A percentile compares a stretch with the other conserved stretches of the same genome.
phyloP scores from a whole-genome alignment of 2,888 invertebrate genomes.

The Nemotelus nigrinus region DNA sequence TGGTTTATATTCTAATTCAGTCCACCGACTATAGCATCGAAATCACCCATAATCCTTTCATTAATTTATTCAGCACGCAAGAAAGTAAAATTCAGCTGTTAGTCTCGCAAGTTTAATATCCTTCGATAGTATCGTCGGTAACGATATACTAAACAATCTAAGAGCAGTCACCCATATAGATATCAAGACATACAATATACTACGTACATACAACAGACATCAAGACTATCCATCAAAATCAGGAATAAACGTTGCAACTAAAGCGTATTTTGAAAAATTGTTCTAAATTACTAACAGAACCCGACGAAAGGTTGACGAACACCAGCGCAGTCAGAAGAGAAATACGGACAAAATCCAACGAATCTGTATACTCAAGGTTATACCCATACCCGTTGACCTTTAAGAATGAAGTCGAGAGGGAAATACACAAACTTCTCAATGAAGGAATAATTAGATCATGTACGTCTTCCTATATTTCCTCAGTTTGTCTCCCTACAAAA shows the following conservation, averaged over 20 bases:
- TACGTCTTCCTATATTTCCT: too few relatives aligned
- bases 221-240: neutral
- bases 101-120: slow-evolving; percentile 40
- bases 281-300: neutral
- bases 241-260: neutral
- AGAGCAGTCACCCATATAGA: slow-evolving; percentile 35
- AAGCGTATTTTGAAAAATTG: neutral
- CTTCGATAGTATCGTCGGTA: slow-evolving; percentile 46
- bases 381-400: neutral
- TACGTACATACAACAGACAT: slow-evolving; percentile 30
- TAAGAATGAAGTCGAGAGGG: neutral
- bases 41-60: slow-evolving; percentile 47
- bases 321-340: neutral
- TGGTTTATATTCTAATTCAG: neutral
- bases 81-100: slow-evolving; percentile 45
- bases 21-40: slow-evolving; percentile 26
- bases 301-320: neutral
- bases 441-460: too few relatives aligned
- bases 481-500: too few relatives aligned
- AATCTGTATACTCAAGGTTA: neutral
- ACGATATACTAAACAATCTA: slow-evolving; percentile 45
- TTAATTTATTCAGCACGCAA: slow-evolving; percentile 39
- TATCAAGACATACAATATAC: slow-evolving; percentile 30
- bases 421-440: neutral
- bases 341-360: neutral